phyloP scores from a whole-genome alignment of 2,113 vertebrate genomes.

The Eubucco bourcierii region DNA sequence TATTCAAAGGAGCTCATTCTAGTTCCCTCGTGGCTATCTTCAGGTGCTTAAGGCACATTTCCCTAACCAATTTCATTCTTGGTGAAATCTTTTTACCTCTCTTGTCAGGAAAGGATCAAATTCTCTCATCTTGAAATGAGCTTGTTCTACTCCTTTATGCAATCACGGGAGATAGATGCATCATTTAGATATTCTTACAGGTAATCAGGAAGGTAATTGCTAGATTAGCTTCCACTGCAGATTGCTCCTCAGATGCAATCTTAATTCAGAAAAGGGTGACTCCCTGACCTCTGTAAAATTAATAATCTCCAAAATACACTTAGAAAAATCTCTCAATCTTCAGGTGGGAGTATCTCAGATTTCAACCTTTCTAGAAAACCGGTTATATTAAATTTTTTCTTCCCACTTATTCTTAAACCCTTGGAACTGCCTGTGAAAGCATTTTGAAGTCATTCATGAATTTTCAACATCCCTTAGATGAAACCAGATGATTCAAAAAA shows the following conservation, averaged over 20 bases:
- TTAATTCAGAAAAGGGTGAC: slow-evolving; percentile 1
- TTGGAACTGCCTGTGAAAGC: not conserved
- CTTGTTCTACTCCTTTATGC: slow-evolving; percentile 3
- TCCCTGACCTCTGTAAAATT: not conserved
- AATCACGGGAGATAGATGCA: not conserved
- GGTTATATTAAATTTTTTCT: not conserved
- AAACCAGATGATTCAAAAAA: not conserved
- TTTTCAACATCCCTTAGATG: not conserved
- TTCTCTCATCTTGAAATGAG: slow-evolving; percentile 39
- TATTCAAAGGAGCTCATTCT: slow-evolving; percentile 39
- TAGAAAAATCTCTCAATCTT: not conserved
- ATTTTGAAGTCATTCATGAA: not conserved
- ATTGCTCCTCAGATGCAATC: not conserved
- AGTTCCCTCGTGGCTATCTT: not conserved
- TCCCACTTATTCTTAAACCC: not conserved
- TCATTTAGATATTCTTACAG: slow-evolving; percentile 24
- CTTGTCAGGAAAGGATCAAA: slow-evolving; percentile 11
- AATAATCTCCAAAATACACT: not conserved
- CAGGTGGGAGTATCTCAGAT: not conserved
- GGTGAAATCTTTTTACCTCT: not conserved
- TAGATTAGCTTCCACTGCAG: not conserved
- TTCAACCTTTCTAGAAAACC: not conserved
- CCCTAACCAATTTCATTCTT: slow-evolving; percentile 22
- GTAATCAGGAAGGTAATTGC: slow-evolving; percentile 36
- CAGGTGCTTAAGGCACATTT: slow-evolving; percentile 15